Percentiles rank a stretch among this genome's conserved stretches.
These are phyloP conservation scores for Seladonia tumulorum DNA, from an alignment of 2,888 invertebrate genomes.

Conservation along the genomic window DNA sequence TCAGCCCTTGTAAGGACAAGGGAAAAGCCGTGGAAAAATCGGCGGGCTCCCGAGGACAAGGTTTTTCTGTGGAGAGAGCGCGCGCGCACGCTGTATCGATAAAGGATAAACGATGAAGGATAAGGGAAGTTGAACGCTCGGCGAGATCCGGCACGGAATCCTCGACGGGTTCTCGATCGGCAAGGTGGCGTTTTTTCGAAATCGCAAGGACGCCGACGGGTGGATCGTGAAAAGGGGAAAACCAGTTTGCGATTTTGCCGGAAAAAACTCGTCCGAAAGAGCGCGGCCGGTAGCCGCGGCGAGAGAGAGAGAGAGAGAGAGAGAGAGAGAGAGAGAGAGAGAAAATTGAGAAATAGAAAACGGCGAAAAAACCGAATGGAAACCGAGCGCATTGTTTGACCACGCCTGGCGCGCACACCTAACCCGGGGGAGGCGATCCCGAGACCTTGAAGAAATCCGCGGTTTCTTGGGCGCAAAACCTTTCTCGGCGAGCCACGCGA, in stretches of 20 bases:
- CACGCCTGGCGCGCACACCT: constrained; percentile 9
- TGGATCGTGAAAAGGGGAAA: constrained; percentile 8
- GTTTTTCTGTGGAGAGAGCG: background rate
- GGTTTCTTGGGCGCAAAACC: constrained; percentile 51
- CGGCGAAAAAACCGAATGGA: constrained; percentile 21
- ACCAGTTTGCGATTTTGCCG: constrained; percentile 33
- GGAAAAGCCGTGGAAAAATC: background rate
- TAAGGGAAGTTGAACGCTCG: constrained; percentile 3
- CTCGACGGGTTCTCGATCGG: constrained; percentile 2
- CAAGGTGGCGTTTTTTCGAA: background rate
- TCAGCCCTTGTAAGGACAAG: background rate
- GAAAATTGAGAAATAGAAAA: background rate
- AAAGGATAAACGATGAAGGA: background rate
- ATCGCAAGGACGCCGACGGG: constrained; percentile 6
- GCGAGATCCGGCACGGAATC: background rate
- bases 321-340: too few species aligned
- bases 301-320: too few species aligned
- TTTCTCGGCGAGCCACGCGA: constrained; percentile 53
- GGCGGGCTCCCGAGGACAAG: background rate
- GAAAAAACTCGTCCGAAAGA: constrained; percentile 9
- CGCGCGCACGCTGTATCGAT: background rate
- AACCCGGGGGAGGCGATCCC: background rate
- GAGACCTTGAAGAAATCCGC: constrained; percentile 40
- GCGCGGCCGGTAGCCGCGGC: background rate
- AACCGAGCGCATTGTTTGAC: constrained; percentile 32